phyloP scores from a whole-genome alignment of 2,888 invertebrate genomes.

The Folsomia manolachei region DNA sequence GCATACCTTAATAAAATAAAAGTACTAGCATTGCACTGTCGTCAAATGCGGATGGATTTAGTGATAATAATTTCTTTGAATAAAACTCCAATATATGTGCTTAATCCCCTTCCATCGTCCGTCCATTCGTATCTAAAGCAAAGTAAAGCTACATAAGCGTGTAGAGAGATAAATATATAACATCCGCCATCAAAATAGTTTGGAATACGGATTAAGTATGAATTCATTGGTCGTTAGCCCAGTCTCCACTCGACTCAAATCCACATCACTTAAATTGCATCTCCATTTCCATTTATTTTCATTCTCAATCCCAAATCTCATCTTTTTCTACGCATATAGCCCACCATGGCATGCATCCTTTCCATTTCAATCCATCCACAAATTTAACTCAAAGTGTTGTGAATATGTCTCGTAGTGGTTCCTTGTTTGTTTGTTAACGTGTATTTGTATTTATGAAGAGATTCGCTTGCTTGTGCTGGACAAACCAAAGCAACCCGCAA shows the following conservation, averaged over 20 bases:
- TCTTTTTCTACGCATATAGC: too few relatives aligned
- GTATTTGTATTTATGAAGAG: background rate
- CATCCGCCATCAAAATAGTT: conserved; percentile 2
- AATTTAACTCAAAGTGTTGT: background rate
- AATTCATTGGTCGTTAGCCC: conserved; percentile 17
- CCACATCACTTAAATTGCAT: conserved; percentile 8
- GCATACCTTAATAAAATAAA: too few relatives aligned
- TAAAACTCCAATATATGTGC: background rate
- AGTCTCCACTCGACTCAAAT: conserved; percentile 6
- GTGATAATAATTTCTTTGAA: background rate
- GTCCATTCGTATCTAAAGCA: too few relatives aligned
- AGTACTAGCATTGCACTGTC: background rate
- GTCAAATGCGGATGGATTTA: background rate
- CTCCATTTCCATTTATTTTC: conserved; percentile 1
- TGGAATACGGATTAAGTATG: conserved; percentile 10
- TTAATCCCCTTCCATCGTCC: background rate
- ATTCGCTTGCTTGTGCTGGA: background rate
- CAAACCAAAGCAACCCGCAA: too few relatives aligned
- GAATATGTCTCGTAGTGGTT: background rate
- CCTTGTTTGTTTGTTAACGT: background rate
- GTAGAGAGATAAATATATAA: conserved; percentile 1
- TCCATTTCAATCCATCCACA: too few relatives aligned
- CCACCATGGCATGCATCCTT: background rate
- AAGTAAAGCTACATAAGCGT: too few relatives aligned
- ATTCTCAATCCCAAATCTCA: background rate